Conservation (phyloP, 2,113 vertebrate genomes). For the Muscicapa adusta region DNA sequence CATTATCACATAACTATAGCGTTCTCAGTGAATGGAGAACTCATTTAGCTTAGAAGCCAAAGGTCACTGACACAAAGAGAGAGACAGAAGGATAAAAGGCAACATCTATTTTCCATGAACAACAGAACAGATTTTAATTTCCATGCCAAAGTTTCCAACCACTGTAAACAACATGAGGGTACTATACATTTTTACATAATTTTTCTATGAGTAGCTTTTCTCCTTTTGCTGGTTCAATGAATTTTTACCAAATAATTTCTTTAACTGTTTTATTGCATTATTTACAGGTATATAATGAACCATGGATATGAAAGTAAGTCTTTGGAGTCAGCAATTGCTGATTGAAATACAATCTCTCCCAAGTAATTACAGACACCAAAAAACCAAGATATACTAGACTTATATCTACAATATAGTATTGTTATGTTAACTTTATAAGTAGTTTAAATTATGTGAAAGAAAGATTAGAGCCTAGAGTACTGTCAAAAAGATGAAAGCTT, state of each 20-base stretch:
- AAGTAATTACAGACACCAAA: not conserved
- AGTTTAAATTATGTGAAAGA: not conserved
- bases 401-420: too few species aligned
- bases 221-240: not conserved
- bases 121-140: not conserved
- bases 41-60: not conserved
- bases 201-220: not conserved
- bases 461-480: not conserved
- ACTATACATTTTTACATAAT: not conserved
- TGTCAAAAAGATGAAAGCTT: not conserved
- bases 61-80: not conserved
- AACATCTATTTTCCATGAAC: not conserved
- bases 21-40: not conserved
- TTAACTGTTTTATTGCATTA: not conserved
- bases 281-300: not conserved
- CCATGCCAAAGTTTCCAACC: not conserved
- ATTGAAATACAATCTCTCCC: not conserved
- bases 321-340: not conserved
- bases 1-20: not conserved
- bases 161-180: not conserved
- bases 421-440: not conserved
- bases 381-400: not conserved
- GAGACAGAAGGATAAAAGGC: not conserved
- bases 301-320: not conserved
- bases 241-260: not conserved